Evolutionary conservation across 2,888 invertebrate genomes (phyloP), one percentile per base, ranked within the genome.

Genomic region (Cerceris ruficornis): DNA sequence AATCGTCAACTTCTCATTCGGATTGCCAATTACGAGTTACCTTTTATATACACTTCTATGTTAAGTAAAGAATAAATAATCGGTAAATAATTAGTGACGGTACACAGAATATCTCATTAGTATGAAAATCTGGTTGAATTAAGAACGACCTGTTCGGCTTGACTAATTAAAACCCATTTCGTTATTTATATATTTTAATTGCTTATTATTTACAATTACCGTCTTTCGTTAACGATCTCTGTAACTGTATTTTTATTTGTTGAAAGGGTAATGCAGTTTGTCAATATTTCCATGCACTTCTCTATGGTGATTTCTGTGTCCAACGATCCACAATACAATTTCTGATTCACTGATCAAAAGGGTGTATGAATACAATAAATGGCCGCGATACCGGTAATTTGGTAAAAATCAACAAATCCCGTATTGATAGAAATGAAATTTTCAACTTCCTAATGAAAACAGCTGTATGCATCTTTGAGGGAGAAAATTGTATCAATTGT

Each of bases 201-300:
- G 43, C 55, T 14, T 17, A 64, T 70, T 75, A 75, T 70, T 70
- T 42, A 67, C n/a, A 46, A 72, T 73, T 60, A 17, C 41, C 41
- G 11, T 14, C 7, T 15, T 39, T 41, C 42, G 58, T 39, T 73
- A 73, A 73, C 58, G 58, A 76, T 41, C 54, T 28, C 17, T 14
- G 17, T 11, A 17, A 8, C 8, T 13, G 11, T 54, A 54, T 49
- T 60, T 57, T 49, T 39, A 13, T 41, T 49, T 46, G 11, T 2
- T 7, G 7, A 7, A 39, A 1, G 28, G 9, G n/a, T 39, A 14
- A 50, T 50, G 28, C 41, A 11, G 13, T 42, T 41, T 59, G 58
- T 7, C 41, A n/a, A 14, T 28, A n/a, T 59, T 41, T 59, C 7
- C 6, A 59, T 41, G 11, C 11, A 6, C 13, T 7, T 59, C 28